Evolutionary conservation across 2,797 vertebrate genomes (phyloP).

Genomic region (Dipus sagitta): DNA sequence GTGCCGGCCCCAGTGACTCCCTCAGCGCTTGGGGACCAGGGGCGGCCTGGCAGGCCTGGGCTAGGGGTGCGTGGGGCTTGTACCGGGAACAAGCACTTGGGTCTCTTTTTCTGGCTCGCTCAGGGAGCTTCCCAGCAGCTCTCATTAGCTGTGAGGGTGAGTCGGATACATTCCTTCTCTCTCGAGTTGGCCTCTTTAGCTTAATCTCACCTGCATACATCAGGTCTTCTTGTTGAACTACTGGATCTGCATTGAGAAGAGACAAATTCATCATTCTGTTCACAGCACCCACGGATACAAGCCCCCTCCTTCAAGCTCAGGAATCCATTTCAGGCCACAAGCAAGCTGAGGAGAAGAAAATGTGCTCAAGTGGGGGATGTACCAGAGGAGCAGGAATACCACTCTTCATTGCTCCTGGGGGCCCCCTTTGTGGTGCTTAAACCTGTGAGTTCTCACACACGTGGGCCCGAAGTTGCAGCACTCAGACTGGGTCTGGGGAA

Average conservation of each 20-base stretch:
- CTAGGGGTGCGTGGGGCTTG: neutral
- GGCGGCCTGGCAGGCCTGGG: constrained; percentile 10
- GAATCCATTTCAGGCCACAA: neutral
- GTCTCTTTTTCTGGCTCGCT: constrained; percentile 37
- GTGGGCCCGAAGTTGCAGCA: neutral
- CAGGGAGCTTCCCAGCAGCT: neutral
- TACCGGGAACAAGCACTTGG: neutral
- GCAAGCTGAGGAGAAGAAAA: neutral
- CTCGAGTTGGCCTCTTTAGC: constrained; percentile 66
- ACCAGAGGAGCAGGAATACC: neutral
- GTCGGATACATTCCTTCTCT: constrained; percentile 60
- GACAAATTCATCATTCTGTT: constrained; percentile 35
- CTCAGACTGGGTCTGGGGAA: neutral
- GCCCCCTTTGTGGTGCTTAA: neutral
- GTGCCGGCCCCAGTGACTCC: neutral
- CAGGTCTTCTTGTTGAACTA: constrained; percentile 20
- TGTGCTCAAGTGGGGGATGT: neutral
- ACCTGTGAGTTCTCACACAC: neutral
- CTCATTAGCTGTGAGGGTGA: constrained; percentile 52
- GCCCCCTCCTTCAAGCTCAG: neutral
- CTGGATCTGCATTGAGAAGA: constrained; percentile 71
- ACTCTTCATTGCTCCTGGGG: neutral
- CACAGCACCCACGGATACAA: neutral
- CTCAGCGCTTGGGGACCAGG: neutral
- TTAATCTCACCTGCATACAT: constrained; percentile 68